phyloP scores from a whole-genome alignment of 2,888 invertebrate genomes.

The Drosophila kanekoi region DNA sequence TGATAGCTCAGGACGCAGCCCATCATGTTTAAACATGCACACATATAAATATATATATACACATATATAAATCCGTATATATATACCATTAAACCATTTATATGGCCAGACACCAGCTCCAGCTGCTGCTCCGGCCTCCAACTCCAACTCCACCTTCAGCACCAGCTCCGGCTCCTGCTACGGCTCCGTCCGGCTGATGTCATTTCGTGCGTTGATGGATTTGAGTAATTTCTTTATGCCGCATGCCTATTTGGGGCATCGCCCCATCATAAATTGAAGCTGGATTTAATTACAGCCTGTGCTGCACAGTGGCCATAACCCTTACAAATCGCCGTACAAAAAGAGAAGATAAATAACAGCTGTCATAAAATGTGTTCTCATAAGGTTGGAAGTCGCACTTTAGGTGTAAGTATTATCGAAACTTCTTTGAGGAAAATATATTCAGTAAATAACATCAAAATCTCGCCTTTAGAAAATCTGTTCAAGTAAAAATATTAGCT shows the following conservation, averaged over 20 bases:
- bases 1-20: slow-evolving; percentile 37
- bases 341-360: background rate
- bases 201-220: slow-evolving; percentile 69
- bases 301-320: slow-evolving; percentile 33
- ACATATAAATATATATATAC: background rate
- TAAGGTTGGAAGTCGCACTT: too few relatives aligned
- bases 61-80: background rate
- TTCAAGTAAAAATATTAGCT: too few relatives aligned
- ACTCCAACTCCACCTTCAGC: background rate
- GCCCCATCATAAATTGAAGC: slow-evolving; percentile 66
- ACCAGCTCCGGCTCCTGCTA: background rate
- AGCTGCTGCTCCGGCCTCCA: slow-evolving; percentile 2
- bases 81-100: background rate
- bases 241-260: slow-evolving; percentile 47
- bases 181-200: slow-evolving; percentile 46
- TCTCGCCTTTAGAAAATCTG: too few relatives aligned
- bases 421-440: too few relatives aligned
- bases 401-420: too few relatives aligned
- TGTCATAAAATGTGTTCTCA: background rate
- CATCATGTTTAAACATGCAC: background rate
- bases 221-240: slow-evolving; percentile 66
- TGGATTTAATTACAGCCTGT: slow-evolving; percentile 68
- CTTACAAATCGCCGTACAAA: background rate
- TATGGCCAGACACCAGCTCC: background rate
- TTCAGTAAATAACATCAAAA: too few relatives aligned